Evolutionary conservation across 1,140 invertebrate species (phyloP), one percentile per base, ranked within the genome.

Genomic region (Kradibia gibbosae): DNA sequence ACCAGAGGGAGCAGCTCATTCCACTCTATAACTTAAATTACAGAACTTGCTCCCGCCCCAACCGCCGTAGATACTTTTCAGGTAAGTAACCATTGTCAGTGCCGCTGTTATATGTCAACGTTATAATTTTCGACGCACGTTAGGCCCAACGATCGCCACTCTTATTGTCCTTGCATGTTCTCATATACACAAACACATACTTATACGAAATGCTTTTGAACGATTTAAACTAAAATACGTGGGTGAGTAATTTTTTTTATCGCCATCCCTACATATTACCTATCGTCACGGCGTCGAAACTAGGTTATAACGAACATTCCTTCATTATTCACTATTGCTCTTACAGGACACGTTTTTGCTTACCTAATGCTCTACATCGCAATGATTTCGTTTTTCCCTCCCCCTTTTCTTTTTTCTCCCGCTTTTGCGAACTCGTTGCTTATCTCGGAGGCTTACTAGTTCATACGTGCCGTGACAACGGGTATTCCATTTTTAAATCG

Each of bases 361-460:
- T 73, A 45, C 39, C 34, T 75, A 57, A 55, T 39, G 73, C 20
- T 75, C 70, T 72, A 5, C 42, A 34, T 25, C 22, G 34, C 62
- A 22, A n/a, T 39, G 62, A 57, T 75, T 74, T 36, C 73, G 72
- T 74, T 74, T 74, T 73, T 39, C 53, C 25, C n/a, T 62, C 25
- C 53, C 36, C 17, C 39, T 10, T 15, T 48, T n/a, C 48, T 65
- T 50, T 62, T 17, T 31, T 50, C 79, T 80, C 65, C 73, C 70
- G 81, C 53, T 62, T 42, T 76, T 62, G 72, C 25, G 34, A 42
- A 20, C 39, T 45, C 74, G 39, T 78, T 78, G 77, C 79, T 85
- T 85, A 86, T 86, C 85, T 83, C 71, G 84, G 77, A 72, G 74
- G 80, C 72, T 82, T 82, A 81, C 80, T 78, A 34, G 53, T 57